These are phyloP conservation scores for Patella pellucida DNA, from an alignment of 2,888 invertebrate species.

Conservation along the genomic window DNA sequence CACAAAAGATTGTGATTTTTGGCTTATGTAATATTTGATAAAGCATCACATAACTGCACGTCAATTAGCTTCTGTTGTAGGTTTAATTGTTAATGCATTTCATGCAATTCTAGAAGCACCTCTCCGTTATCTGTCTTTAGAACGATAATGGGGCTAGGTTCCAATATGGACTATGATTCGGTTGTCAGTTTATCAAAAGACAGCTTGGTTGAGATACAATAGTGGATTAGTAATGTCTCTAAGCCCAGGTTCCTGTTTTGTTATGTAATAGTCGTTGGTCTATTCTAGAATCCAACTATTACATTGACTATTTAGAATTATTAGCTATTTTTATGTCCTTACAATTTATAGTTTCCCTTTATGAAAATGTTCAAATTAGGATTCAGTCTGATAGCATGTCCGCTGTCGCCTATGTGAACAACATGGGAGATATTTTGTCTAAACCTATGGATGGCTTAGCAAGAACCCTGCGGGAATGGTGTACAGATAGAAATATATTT, in stretches of 20 bases:
- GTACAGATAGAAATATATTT: neutral
- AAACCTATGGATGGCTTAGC: neutral
- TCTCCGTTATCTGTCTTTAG: neutral
- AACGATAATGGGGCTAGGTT: neutral
- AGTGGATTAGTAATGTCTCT: neutral
- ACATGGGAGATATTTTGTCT: conserved; percentile 14
- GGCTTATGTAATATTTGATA: neutral
- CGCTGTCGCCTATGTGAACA: neutral
- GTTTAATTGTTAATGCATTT: neutral
- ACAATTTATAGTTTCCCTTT: neutral
- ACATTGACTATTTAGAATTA: conserved; percentile 26
- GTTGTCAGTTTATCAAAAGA: neutral
- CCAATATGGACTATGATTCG: neutral
- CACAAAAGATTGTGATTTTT: neutral
- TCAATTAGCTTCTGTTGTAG: neutral
- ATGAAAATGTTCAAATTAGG: conserved; percentile 2
- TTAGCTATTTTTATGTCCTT: conserved; percentile 11
- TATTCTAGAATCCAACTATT: neutral
- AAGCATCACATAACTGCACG: neutral
- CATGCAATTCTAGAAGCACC: neutral
- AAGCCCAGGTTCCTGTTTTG: neutral
- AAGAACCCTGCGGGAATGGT: conserved; percentile 17
- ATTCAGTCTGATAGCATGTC: conserved; percentile 14
- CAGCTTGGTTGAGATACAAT: neutral
- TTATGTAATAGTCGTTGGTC: conserved; percentile 15